Evolutionary conservation across 23 tunicate genomes (phyloP).

Genomic region (Ascidia mentula): DNA sequence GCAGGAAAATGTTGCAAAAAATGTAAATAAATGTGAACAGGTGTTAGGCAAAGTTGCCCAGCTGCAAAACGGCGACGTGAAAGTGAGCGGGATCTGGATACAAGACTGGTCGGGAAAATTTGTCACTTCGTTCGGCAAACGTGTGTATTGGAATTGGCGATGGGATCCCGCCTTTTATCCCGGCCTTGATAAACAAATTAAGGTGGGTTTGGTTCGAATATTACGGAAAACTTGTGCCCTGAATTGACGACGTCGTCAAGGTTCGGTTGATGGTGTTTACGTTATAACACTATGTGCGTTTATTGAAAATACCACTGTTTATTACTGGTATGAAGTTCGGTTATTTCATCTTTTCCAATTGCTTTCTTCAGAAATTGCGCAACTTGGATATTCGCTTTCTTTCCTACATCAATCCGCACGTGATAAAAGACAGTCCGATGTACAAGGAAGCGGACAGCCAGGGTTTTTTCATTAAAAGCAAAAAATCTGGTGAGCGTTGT

Average conservation of each 20-base stretch:
- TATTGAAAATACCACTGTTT: too few species aligned
- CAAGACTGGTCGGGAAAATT: slow-evolving; percentile 99
- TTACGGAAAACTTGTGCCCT: background rate
- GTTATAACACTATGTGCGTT: too few species aligned
- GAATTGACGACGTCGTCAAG: background rate
- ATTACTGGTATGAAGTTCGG: too few species aligned
- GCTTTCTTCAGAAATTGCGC: slow-evolving; percentile 20
- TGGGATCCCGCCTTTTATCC: slow-evolving; percentile 78
- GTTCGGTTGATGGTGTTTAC: too few species aligned
- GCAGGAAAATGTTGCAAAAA: background rate
- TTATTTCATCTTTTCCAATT: too few species aligned
- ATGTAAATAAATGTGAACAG: slow-evolving; percentile 21
- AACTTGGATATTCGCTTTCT: slow-evolving; percentile 57
- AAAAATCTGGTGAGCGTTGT: slow-evolving; percentile 35
- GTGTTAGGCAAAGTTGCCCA: slow-evolving; percentile 34
- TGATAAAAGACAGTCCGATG: slow-evolving; percentile 79
- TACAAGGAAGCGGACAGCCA: slow-evolving; percentile 47
- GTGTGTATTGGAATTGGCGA: slow-evolving; percentile 96
- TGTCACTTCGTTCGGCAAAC: slow-evolving; percentile 79
- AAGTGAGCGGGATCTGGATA: slow-evolving; percentile 94
- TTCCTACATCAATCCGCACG: slow-evolving; percentile 96
- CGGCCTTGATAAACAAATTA: slow-evolving; percentile 11
- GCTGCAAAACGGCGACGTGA: slow-evolving; percentile 47
- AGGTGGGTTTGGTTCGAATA: slow-evolving; percentile 24
- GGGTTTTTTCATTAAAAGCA: slow-evolving; percentile 78